Base-by-base conservation (phyloP, 2,113 vertebrate species). In the Jacana jacana region DNA sequence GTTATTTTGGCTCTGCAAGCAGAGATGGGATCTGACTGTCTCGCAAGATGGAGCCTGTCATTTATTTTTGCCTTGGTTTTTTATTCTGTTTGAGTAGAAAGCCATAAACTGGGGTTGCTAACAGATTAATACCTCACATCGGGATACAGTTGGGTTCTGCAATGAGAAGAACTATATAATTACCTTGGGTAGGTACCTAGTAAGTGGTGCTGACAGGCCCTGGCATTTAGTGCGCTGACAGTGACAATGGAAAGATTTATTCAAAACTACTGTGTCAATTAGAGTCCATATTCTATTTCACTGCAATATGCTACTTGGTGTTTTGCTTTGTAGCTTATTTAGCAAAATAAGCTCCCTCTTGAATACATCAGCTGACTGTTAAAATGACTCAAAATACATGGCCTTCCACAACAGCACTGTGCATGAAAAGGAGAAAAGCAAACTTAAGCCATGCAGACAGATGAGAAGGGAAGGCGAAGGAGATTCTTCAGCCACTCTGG, bases 221-320 rank as follows among this genome's bases (percentile, higher is more conserved):
- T 96, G 91, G 96, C 91, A 89, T 87, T 94, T 92, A 79, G 44
- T 23, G 27, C 8, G 5, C 70, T 86, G 90, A 86, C 77, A 79
- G 61, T 93, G 70, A 96, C 88, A 94, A 87, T 44, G 91, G 96
- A 97, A 94, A 96, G 88, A 94, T 91, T 96, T 96, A 96, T 96
- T 94, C 83, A 95, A 87, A 96, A 93, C 58, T 94, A 76, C 88
- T 76, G 61, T 11, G 7, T 85, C 88, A 84, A 25, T 97, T 96
- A 94, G 25, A 82, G 40, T 39, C 65, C 0, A 18, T 88, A 91
- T 96, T 95, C 96, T 95, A 92, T 97, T 95, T 96, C 95, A 79
- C 66, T 95, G 65, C 81, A 96, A 46, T 92, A 54, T 72, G 83
- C 70, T 93, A 75, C 93, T 92, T 82, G 70, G 81, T 95, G 91